A percentile compares a stretch with the other conserved stretches of the same genome.
Conservation (phyloP, 2,797 vertebrate genomes). For the Xiphorhynchus erythropygius region DNA sequence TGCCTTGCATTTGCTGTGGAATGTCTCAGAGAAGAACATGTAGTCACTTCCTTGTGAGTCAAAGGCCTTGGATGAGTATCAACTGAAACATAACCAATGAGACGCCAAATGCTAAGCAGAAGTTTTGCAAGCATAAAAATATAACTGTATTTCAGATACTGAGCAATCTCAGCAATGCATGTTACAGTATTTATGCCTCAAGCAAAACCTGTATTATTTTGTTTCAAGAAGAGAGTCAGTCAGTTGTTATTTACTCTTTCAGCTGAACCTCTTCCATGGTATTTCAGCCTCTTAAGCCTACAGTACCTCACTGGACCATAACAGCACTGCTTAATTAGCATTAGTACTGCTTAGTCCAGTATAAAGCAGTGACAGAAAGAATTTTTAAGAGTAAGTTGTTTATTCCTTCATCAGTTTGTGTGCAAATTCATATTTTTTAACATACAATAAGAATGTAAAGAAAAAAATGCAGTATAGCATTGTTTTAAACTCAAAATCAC, state of each 20-base stretch:
- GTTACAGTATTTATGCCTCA: background rate
- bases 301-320: background rate
- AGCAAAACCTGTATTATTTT: background rate
- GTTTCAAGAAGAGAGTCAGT: background rate
- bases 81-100: conserved; percentile 1
- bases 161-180: background rate
- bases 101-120: conserved; percentile 21
- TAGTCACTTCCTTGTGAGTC: conserved; percentile 62
- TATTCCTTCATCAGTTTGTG: background rate
- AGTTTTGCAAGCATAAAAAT: background rate
- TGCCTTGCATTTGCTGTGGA: conserved; percentile 16
- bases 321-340: background rate
- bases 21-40: background rate
- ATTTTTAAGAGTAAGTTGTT: background rate
- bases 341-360: background rate
- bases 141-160: background rate
- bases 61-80: conserved; percentile 48
- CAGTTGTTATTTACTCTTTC: background rate
- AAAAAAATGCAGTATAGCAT: background rate
- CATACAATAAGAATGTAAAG: background rate
- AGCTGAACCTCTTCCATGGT: background rate
- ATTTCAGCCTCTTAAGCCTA: background rate
- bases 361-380: background rate
- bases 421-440: background rate
- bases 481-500: background rate